Evolutionary conservation across 2,888 invertebrate species (phyloP).

Genomic region (Drosophila picticornis): DNA sequence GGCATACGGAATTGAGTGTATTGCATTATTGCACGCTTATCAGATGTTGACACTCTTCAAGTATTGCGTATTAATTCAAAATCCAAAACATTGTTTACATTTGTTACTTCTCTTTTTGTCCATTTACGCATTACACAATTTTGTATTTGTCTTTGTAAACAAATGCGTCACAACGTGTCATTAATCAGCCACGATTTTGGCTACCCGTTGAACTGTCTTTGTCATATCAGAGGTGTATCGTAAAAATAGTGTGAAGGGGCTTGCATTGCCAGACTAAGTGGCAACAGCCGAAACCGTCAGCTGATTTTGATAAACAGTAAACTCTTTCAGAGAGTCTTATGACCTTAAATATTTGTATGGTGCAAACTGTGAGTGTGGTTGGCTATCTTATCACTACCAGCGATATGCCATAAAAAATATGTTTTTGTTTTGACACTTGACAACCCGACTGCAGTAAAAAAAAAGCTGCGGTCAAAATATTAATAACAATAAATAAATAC

Average conservation of each 20-base stretch:
- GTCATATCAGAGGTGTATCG: conserved; percentile 10
- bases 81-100: background rate
- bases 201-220: background rate
- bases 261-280: conserved; percentile 57
- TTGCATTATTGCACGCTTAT: conserved; percentile 22
- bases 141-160: background rate
- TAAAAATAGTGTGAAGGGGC: conserved; percentile 12
- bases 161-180: conserved; percentile 8
- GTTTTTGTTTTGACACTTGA: conserved; percentile 52
- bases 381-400: conserved; percentile 57
- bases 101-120: background rate
- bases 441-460: conserved; percentile 25
- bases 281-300: conserved; percentile 45
- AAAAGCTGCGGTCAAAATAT: background rate
- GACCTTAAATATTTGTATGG: conserved; percentile 51
- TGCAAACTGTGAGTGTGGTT: conserved; percentile 46
- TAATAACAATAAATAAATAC: background rate
- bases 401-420: conserved; percentile 53
- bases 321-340: conserved; percentile 31
- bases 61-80: conserved; percentile 26
- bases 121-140: background rate
- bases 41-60: conserved; percentile 43
- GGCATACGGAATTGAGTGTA: background rate
- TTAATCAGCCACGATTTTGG: background rate
- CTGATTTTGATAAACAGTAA: conserved; percentile 31